Evolutionary conservation across 2,113 vertebrate species (phyloP).

Genomic region (Gnathonemus longibarbis): DNA sequence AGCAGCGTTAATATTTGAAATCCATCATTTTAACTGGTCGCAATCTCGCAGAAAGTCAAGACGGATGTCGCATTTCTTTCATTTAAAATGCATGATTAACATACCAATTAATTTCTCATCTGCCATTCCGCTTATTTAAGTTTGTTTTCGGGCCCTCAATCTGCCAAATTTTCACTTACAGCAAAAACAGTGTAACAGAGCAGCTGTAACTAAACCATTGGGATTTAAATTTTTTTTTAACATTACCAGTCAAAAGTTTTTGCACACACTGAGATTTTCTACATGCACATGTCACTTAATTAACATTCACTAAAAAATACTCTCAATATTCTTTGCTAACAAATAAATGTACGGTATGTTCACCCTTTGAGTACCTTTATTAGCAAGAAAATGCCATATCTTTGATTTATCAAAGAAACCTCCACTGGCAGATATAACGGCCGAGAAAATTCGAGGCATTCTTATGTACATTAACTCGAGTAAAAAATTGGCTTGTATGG

Average conservation of each 20-base stretch:
- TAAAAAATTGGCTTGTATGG: neutral
- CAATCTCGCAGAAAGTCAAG: neutral
- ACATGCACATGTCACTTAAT: too few relatives aligned
- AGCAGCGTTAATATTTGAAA: neutral
- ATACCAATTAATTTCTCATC: neutral
- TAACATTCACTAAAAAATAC: too few relatives aligned
- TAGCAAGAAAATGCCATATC: too few relatives aligned
- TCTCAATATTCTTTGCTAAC: too few relatives aligned
- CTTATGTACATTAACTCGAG: neutral
- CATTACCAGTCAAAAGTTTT: neutral
- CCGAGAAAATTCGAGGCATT: too few relatives aligned
- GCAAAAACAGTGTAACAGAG: neutral
- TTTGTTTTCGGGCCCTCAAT: neutral
- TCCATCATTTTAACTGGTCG: neutral
- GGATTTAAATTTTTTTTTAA: neutral
- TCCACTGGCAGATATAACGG: too few relatives aligned
- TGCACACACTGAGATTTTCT: too few relatives aligned
- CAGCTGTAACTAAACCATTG: neutral
- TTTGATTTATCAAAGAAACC: too few relatives aligned
- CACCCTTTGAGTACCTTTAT: too few relatives aligned
- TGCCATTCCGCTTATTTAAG: neutral
- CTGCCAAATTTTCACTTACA: neutral
- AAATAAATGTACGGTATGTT: too few relatives aligned
- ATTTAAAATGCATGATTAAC: neutral
- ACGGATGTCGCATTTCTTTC: neutral